These are phyloP conservation scores for Ormyrus labotus DNA, from an alignment of 2,888 invertebrate species.

Conservation along the genomic window DNA sequence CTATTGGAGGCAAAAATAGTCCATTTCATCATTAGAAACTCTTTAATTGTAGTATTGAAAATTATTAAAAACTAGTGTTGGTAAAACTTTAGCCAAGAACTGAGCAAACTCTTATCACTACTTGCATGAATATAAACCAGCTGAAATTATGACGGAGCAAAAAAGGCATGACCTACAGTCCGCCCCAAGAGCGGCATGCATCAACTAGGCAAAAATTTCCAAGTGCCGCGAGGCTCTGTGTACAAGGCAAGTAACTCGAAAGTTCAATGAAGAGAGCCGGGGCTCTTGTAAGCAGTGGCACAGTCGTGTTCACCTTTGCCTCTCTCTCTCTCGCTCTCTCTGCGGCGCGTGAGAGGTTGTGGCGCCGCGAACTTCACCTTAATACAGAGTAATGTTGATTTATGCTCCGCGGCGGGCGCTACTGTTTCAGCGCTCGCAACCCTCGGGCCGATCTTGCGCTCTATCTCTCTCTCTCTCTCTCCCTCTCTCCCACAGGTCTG, in stretches of 20 bases:
- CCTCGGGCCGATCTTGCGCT: conserved; percentile 58
- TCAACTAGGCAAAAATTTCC: conserved; percentile 41
- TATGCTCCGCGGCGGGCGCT: conserved; percentile 65
- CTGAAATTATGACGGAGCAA: background rate
- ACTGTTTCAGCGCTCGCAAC: conserved; percentile 54
- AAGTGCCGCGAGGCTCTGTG: conserved; percentile 20
- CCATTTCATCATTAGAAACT: too few species aligned
- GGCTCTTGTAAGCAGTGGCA: conserved; percentile 11
- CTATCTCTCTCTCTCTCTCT: conserved; percentile 48
- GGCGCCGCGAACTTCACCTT: conserved; percentile 67
- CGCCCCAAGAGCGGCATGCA: conserved; percentile 30
- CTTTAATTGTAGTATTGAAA: too few species aligned
- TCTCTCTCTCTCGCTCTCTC: conserved; percentile 14
- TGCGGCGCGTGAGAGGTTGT: conserved; percentile 7
- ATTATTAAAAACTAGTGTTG: too few species aligned
- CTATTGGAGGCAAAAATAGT: too few species aligned
- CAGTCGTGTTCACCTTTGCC: conserved; percentile 44
- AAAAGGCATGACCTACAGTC: conserved; percentile 6
- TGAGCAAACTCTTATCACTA: too few species aligned
- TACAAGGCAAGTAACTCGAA: conserved; percentile 38
- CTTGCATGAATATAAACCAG: too few species aligned
- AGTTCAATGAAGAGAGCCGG: conserved; percentile 52
- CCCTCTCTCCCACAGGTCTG: conserved; percentile 20
- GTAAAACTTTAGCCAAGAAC: too few species aligned
- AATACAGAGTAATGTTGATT: conserved; percentile 76